These are phyloP conservation scores for Magallana nippona DNA, from an alignment of 2,888 invertebrate genomes.

Conservation along the genomic window DNA sequence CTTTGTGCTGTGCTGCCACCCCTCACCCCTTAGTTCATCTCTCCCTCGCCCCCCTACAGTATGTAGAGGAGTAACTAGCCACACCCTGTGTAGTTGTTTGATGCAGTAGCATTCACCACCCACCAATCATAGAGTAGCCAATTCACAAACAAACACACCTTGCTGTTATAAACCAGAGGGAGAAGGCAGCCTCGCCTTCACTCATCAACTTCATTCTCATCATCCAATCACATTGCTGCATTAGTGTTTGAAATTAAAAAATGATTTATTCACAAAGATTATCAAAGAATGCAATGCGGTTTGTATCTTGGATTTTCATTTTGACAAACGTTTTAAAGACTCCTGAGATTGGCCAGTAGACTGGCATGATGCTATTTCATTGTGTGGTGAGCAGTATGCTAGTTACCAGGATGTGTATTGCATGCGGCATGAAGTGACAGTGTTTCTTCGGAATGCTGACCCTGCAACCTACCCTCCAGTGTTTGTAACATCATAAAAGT, in stretches of 20 bases:
- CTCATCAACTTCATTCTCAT: too few relatives aligned
- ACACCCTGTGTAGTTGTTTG: background rate
- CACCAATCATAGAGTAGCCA: background rate
- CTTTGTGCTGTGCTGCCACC: conserved; percentile 4
- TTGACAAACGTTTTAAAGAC: too few relatives aligned
- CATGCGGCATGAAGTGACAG: conserved; percentile 25
- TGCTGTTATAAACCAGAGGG: background rate
- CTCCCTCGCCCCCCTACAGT: background rate
- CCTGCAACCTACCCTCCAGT: background rate
- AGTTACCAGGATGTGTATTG: background rate
- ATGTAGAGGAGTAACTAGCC: background rate
- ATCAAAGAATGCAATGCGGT: too few relatives aligned
- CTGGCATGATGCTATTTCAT: too few relatives aligned
- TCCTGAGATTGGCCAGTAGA: too few relatives aligned
- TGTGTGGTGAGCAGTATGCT: too few relatives aligned
- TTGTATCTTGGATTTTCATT: too few relatives aligned
- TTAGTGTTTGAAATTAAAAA: too few relatives aligned
- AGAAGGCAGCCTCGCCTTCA: too few relatives aligned
- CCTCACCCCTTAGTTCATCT: conserved; percentile 17
- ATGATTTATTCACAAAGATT: too few relatives aligned
- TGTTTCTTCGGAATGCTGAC: conserved; percentile 22
- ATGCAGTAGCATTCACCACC: conserved; percentile 15
- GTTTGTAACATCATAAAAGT: too few relatives aligned
- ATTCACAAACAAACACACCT: background rate
- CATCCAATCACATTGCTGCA: too few relatives aligned